Evolutionary conservation across 2,113 vertebrate species (phyloP).

Genomic region (Oryzias woworae): DNA sequence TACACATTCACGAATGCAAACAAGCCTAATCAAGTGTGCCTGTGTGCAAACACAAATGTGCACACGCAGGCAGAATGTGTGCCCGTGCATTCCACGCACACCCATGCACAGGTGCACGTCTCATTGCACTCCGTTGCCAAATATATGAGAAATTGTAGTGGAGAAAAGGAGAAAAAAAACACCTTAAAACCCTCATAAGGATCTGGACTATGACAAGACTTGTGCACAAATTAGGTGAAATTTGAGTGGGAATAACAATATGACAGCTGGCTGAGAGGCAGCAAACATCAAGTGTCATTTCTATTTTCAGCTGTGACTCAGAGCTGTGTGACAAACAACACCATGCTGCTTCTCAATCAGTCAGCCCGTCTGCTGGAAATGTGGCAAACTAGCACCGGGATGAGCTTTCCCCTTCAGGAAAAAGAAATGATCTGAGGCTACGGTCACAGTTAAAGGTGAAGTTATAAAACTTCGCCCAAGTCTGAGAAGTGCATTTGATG

Average conservation of each 20-base stretch:
- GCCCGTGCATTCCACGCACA: background rate
- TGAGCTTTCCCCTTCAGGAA: conserved; percentile 40
- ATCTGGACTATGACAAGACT: conserved; percentile 73
- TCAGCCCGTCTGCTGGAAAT: conserved; percentile 50
- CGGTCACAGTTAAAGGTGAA: conserved; percentile 48
- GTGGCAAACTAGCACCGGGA: conserved; percentile 48
- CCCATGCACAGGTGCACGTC: conserved; percentile 34
- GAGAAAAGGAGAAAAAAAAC: conserved; percentile 17
- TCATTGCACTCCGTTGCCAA: conserved; percentile 43
- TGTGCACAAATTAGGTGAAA: conserved; percentile 75
- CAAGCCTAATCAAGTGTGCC: conserved; percentile 61
- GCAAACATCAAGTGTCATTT: conserved; percentile 72
- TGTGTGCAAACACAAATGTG: conserved; percentile 44
- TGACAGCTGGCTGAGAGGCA: conserved; percentile 67
- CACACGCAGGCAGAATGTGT: conserved; percentile 26
- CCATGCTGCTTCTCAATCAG: conserved; percentile 67
- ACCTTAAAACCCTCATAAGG: conserved; percentile 68
- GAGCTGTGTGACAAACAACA: conserved; percentile 72
- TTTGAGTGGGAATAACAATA: conserved; percentile 75
- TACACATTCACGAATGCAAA: conserved; percentile 43
- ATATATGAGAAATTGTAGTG: conserved; percentile 18
- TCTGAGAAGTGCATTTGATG: conserved; percentile 20
- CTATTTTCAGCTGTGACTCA: conserved; percentile 71
- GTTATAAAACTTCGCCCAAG: conserved; percentile 29
- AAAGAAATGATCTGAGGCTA: conserved; percentile 47